Evolutionary conservation across 2,113 vertebrate species (phyloP).

Genomic region (Acanthochromis polyacanthus): DNA sequence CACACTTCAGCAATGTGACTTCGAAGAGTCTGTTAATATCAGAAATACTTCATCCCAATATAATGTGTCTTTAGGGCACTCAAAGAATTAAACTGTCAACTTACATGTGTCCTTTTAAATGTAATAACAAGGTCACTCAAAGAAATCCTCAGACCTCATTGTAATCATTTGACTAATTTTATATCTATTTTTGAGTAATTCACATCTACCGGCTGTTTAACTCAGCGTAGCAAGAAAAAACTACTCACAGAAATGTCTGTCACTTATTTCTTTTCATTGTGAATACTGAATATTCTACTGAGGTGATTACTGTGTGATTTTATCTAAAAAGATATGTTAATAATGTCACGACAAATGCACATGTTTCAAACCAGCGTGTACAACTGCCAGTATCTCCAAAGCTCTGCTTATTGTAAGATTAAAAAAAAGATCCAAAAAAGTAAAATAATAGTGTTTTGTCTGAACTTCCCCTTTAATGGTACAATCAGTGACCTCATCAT

Average conservation of each 20-base stretch:
- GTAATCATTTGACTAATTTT: not conserved
- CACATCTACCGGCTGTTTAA: not conserved
- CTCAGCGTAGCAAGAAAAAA: not conserved
- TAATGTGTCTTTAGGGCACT: not conserved
- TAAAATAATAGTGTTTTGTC: not conserved
- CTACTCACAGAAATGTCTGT: not conserved
- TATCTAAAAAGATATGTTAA: no score
- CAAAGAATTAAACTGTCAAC: not conserved
- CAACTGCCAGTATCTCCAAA: not conserved
- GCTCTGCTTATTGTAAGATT: not conserved
- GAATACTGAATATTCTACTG: no score
- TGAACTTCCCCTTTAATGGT: conserved; percentile 5
- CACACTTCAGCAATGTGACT: conserved; percentile 14
- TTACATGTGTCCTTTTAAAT: not conserved
- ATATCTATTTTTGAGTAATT: not conserved
- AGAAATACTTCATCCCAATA: conserved; percentile 16
- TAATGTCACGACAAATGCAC: no score
- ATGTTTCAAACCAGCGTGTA: no score
- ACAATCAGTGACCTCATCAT: conserved; percentile 13
- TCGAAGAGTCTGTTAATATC: conserved; percentile 28
- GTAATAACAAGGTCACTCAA: not conserved
- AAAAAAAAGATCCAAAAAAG: not conserved
- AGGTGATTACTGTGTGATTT: no score
- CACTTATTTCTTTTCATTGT: not conserved
- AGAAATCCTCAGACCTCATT: not conserved